A percentile compares a stretch with the other conserved stretches of the same genome.
Conservation (phyloP, 2,113 vertebrate species). For the Enhydra lutris region DNA sequence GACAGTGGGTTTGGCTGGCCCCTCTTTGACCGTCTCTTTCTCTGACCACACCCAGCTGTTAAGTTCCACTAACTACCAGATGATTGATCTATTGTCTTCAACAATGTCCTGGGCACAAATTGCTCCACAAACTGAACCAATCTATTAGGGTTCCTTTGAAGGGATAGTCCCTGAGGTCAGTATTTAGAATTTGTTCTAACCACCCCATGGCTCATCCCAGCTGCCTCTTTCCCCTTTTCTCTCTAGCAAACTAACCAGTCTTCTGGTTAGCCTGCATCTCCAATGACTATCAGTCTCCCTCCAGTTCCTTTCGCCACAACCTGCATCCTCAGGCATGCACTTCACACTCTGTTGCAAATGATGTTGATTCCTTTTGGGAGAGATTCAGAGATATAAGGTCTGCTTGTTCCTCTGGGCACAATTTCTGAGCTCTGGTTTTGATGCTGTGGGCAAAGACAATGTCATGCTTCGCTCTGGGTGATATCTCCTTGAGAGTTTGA, state of each 20-base stretch:
- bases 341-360: background rate
- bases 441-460: background rate
- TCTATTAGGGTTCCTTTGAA: slow-evolving; percentile 21
- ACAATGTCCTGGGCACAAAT: background rate
- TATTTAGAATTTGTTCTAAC: background rate
- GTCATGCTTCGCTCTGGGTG: background rate
- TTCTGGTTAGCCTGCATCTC: background rate
- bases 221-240: background rate
- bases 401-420: background rate
- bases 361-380: background rate
- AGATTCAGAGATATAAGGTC: background rate
- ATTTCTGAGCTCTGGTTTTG: background rate
- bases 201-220: background rate
- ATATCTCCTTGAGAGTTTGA: background rate
- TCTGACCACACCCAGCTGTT: background rate
- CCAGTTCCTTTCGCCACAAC: background rate
- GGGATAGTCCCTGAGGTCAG: background rate
- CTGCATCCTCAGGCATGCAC: background rate
- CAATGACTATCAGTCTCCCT: background rate
- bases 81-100: background rate
- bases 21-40: slow-evolving; percentile 24
- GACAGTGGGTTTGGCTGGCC: background rate
- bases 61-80: background rate
- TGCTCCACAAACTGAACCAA: background rate
- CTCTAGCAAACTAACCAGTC: background rate